A percentile compares a stretch with the other conserved stretches of the same genome.
These are phyloP conservation scores for Prosopocoilus inquinatus DNA, from an alignment of 2,888 invertebrate genomes.

Conservation along the genomic window DNA sequence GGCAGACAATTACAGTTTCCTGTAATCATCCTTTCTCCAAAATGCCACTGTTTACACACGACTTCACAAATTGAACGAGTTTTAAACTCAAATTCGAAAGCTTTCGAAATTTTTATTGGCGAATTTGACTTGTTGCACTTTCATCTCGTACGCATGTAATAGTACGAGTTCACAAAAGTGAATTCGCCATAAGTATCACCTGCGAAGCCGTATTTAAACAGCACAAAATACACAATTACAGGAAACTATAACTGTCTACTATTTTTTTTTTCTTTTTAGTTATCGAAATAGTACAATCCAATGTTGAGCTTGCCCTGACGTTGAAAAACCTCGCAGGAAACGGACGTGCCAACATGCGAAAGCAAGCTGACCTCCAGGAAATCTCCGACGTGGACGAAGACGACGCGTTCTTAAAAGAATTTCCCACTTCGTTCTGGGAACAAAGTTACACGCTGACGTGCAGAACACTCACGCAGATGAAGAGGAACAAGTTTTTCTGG, in stretches of 20 bases:
- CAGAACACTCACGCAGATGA: slow-evolving; percentile 11
- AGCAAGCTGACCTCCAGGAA: slow-evolving; percentile 1
- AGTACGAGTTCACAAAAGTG: too few species aligned
- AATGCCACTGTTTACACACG: too few species aligned
- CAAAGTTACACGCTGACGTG: slow-evolving; percentile 10
- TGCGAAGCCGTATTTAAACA: too few species aligned
- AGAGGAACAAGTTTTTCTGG: slow-evolving; percentile 38
- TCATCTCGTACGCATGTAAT: too few species aligned
- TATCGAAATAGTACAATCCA: slow-evolving; percentile 47
- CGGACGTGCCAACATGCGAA: slow-evolving; percentile 43
- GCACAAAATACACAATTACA: too few species aligned
- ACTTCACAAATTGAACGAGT: too few species aligned
- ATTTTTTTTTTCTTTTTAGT: slow-evolving; percentile 39
- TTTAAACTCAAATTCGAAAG: too few species aligned
- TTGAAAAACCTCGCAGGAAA: slow-evolving; percentile 46
- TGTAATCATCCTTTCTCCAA: too few species aligned
- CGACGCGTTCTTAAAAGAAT: slow-evolving; percentile 32
- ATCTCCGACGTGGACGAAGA: slow-evolving; percentile 13
- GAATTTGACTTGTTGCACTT: too few species aligned
- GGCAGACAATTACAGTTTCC: too few species aligned
- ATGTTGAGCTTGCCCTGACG: slow-evolving; percentile 37
- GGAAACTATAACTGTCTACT: neutral
- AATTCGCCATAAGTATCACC: too few species aligned
- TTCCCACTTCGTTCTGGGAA: slow-evolving; percentile 8
- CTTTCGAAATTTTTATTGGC: too few species aligned